Conservation (phyloP, 2,113 vertebrate genomes). For the Archilochus colubris region DNA sequence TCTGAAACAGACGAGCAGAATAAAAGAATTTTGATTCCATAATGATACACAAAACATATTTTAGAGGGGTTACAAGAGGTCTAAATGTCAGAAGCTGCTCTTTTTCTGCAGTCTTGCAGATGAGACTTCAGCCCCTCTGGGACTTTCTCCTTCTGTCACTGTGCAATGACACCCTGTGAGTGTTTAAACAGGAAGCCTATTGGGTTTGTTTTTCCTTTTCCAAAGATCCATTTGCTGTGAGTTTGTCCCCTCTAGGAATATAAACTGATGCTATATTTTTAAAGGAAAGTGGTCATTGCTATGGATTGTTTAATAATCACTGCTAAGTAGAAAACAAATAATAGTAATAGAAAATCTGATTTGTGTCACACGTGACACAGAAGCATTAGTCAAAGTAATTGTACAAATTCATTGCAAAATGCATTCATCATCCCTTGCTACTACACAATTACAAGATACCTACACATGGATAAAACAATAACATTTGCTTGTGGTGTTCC, state of each 20-base stretch:
- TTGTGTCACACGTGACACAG: not conserved
- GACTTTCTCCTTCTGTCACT: not conserved
- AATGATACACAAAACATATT: not conserved
- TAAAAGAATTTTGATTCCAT: constrained; percentile 17
- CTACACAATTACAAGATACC: constrained; percentile 21
- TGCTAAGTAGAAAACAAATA: constrained; percentile 59
- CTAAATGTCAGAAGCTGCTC: constrained; percentile 28
- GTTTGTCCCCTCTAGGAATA: not conserved
- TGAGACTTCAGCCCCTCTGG: not conserved
- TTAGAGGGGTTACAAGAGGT: constrained; percentile 13
- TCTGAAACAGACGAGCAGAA: not conserved
- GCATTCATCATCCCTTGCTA: constrained; percentile 47
- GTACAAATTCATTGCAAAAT: constrained; percentile 52
- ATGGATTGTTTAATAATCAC: constrained; percentile 62
- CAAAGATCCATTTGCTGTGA: not conserved
- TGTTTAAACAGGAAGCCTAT: not conserved
- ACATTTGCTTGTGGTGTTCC: constrained; percentile 1
- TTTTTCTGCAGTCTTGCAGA: not conserved
- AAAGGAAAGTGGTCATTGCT: constrained; percentile 38
- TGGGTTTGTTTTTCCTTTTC: not conserved
- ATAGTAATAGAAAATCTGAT: constrained; percentile 32
- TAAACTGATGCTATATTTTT: constrained; percentile 30
- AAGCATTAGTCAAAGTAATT: constrained; percentile 48
- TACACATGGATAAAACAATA: constrained; percentile 24
- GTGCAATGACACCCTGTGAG: not conserved